Base-by-base conservation (phyloP, 2,888 invertebrate genomes). In the Theretra japonica region DNA sequence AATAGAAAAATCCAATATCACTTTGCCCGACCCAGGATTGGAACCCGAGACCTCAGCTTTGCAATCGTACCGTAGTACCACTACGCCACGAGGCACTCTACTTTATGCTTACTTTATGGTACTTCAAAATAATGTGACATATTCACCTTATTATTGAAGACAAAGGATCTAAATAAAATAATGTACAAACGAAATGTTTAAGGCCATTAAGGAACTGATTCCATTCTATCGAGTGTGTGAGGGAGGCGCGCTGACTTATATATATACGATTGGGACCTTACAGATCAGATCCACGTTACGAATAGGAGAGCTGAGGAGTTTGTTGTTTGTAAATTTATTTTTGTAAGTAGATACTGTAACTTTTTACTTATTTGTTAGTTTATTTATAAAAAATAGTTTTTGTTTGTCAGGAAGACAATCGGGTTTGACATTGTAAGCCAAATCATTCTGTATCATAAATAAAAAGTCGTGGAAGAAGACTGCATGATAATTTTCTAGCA, bases 261-360 rank as follows among this genome's bases (percentile, higher is more conserved):
- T 76, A 75, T 73, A 73, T 53, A 70, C 69, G 62, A 70, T 75
- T 69, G 73, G 69, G 58, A 73, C 72, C 69, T 72, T 74, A 70
- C 68, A 70, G 74, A 78, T 77, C 76, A 75, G 73, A 74, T 73
- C 72, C 23, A 69, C 73, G 30, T 70, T 56, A 75, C 8, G 57
- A 57, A 69, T 33, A 69, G 56, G 21, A 17, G 6, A 21, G n/a
- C 30, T 33, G n/a, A 21, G 33, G 57, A 69, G 69, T n/a, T 21
- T 50, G 0, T 68, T 53, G 15, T 53, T 53, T 25, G 25, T 53
- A 30, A 30, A 50, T 30, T 53, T n/a, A n/a, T 33, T 62, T 33
- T 17, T 30, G 1, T 4, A 21, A 8, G 21, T 58, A 23, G 4
- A 11, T 11, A 11, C 2, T 6, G 30, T 6, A 30, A 11, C 8